A percentile compares a stretch with the other conserved stretches of the same genome.
Evolutionary conservation across 1,140 invertebrate genomes (phyloP).

Genomic region (Euura lappo): DNA sequence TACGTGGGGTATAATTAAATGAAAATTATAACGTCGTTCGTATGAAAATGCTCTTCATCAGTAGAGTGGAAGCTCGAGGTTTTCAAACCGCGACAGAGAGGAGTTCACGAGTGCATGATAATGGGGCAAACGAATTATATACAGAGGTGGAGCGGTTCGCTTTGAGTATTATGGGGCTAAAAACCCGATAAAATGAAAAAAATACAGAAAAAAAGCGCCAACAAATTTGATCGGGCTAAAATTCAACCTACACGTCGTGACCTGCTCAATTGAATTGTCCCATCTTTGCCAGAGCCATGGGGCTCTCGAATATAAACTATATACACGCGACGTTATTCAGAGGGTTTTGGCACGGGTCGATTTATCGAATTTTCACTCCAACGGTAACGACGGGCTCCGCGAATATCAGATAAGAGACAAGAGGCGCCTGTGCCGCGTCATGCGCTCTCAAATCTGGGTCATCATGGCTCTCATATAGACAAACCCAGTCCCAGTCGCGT

Average conservation of each 20-base stretch:
- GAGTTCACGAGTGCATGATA: neutral
- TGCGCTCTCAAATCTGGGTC: slow-evolving; percentile 55
- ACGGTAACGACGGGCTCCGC: neutral
- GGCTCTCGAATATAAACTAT: too few relatives aligned
- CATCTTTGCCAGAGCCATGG: too few relatives aligned
- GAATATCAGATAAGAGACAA: slow-evolving; percentile 41
- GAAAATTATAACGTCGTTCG: too few relatives aligned
- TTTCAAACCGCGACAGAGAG: too few relatives aligned
- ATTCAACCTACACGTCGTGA: neutral
- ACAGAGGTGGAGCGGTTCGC: neutral
- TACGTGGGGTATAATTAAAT: too few relatives aligned
- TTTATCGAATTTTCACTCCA: neutral
- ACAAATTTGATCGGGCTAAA: neutral
- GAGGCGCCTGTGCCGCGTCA: slow-evolving; percentile 48
- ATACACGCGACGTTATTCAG: neutral
- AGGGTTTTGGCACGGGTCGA: neutral
- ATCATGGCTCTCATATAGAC: slow-evolving; percentile 24
- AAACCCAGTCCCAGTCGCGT: slow-evolving; percentile 36
- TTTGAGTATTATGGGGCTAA: neutral
- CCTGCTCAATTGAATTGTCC: neutral
- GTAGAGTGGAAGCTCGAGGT: too few relatives aligned
- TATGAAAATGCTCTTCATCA: too few relatives aligned
- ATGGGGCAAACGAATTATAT: neutral
- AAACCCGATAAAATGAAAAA: too few relatives aligned
- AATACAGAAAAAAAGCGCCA: neutral